Conservation (phyloP, 2,888 invertebrate genomes). For the Drosophila histrio region DNA sequence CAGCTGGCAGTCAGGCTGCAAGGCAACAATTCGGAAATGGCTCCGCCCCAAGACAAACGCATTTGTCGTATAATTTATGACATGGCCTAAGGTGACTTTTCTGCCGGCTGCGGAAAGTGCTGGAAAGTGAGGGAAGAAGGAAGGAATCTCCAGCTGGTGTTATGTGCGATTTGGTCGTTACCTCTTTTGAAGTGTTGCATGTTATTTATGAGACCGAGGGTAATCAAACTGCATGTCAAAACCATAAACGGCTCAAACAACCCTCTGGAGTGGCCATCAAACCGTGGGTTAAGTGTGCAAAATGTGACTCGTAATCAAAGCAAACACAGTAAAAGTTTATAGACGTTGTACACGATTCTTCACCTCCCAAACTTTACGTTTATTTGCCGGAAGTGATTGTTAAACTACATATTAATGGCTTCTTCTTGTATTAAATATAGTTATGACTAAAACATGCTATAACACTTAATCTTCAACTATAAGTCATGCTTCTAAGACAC, state of each 20-base stretch:
- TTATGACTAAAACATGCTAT: conserved; percentile 1
- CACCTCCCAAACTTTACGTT: conserved; percentile 31
- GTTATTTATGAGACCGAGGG: conserved; percentile 63
- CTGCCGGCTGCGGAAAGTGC: not conserved
- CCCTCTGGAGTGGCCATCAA: conserved; percentile 56
- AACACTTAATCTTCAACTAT: not conserved
- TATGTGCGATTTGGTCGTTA: conserved; percentile 67
- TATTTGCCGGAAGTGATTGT: conserved; percentile 46
- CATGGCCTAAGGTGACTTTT: conserved; percentile 49
- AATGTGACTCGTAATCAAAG: conserved; percentile 62
- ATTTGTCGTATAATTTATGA: conserved; percentile 79
- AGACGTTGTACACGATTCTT: conserved; percentile 10
- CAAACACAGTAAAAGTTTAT: conserved; percentile 56
- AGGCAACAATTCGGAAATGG: conserved; percentile 50
- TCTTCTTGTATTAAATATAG: conserved; percentile 2
- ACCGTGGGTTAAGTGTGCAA: conserved; percentile 64
- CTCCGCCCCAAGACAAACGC: conserved; percentile 69
- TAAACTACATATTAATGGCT: conserved; percentile 41
- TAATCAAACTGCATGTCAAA: conserved; percentile 75
- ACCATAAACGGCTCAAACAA: conserved; percentile 35
- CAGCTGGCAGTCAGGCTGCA: conserved; percentile 56
- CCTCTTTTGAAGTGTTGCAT: conserved; percentile 68
- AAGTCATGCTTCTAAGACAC: not conserved
- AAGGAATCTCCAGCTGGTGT: conserved; percentile 38
- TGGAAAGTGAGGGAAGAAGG: not conserved